These are phyloP conservation scores for Sesamia nonagrioides DNA, from an alignment of 1,140 invertebrate genomes.

Conservation along the genomic window DNA sequence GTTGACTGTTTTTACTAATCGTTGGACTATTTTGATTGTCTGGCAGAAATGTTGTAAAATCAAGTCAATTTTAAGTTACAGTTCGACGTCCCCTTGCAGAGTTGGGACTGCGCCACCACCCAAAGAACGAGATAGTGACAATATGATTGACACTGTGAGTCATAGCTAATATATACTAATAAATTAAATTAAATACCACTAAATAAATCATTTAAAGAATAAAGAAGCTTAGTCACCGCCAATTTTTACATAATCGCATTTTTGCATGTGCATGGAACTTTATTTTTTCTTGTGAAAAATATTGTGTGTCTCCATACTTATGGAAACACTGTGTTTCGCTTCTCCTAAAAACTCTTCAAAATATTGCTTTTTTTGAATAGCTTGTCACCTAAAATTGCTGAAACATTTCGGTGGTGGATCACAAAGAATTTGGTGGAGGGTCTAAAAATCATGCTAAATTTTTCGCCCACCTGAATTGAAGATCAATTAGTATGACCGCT, in stretches of 20 bases:
- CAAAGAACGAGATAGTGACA: conserved; percentile 64
- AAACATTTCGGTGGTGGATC: conserved; percentile 38
- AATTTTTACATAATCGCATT: neutral
- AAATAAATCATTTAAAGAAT: neutral
- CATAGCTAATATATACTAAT: neutral
- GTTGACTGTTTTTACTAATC: neutral
- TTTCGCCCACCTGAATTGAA: neutral
- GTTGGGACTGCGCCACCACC: conserved; percentile 68
- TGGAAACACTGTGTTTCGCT: neutral
- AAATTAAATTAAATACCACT: neutral
- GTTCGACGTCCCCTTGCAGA: conserved; percentile 82
- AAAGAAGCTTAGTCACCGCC: neutral
- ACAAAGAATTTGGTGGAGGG: conserved; percentile 24
- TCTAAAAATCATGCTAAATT: neutral
- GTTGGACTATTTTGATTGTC: neutral
- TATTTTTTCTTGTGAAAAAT: too few species aligned
- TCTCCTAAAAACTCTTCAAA: neutral
- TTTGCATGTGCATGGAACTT: neutral
- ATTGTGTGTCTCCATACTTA: too few species aligned
- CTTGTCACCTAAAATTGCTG: conserved; percentile 1
- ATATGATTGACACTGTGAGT: conserved; percentile 66
- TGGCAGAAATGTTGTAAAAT: neutral
- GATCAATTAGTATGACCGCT: conserved; percentile 30
- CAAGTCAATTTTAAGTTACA: conserved; percentile 70
- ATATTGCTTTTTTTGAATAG: neutral